Evolutionary conservation across 1,140 invertebrate genomes (phyloP).

Genomic region (Tetramorium simillimum): DNA sequence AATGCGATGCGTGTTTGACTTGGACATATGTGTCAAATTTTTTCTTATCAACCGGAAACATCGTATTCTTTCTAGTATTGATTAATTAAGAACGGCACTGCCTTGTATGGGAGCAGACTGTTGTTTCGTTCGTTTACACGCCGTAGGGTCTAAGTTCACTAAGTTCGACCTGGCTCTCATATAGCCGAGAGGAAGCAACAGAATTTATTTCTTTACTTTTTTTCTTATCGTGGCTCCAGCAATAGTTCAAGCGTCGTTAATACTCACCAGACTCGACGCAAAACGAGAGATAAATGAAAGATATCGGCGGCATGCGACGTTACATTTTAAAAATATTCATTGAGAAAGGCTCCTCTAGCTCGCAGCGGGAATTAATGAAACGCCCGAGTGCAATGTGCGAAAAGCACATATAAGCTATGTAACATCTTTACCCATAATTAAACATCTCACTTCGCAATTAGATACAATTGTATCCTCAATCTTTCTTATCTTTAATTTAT

Average conservation of each 20-base stretch:
- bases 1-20: background rate
- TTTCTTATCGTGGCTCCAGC: too few relatives aligned
- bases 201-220: too few relatives aligned
- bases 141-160: too few relatives aligned
- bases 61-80: background rate
- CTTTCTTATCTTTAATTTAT: constrained; percentile 1
- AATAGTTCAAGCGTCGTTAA: constrained; percentile 5
- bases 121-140: constrained; percentile 36
- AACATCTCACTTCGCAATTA: background rate
- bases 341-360: background rate
- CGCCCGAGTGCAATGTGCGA: background rate
- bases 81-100: constrained; percentile 40
- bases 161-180: too few relatives aligned
- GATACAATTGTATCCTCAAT: background rate
- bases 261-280: too few relatives aligned
- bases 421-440: background rate
- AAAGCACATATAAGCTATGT: background rate
- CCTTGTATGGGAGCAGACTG: background rate
- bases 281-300: too few relatives aligned
- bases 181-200: too few relatives aligned
- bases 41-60: background rate
- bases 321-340: background rate
- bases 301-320: too few relatives aligned
- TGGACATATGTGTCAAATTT: background rate
- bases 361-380: background rate